Evolutionary conservation across 2,113 vertebrate genomes (phyloP).

Genomic region (Albula goreensis): DNA sequence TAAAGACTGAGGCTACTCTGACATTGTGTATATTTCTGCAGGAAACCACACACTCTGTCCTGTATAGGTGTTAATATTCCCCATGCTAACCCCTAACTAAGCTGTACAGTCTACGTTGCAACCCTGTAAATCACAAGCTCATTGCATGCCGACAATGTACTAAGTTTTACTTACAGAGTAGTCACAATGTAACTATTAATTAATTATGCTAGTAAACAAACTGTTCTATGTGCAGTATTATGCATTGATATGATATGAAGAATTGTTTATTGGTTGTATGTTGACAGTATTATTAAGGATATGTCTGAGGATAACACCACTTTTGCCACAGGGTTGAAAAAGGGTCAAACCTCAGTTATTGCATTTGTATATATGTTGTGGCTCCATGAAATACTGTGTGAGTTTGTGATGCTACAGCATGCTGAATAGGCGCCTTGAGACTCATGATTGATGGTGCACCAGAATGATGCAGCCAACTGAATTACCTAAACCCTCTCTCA

Average conservation of each 20-base stretch:
- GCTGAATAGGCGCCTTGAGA: neutral
- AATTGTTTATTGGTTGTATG: neutral
- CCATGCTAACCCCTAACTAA: no score
- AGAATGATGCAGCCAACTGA: slow-evolving; percentile 6
- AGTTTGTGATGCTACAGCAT: neutral
- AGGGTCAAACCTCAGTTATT: neutral
- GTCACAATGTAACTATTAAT: neutral
- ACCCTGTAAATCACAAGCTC: neutral
- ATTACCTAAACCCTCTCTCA: neutral
- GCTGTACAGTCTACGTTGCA: neutral
- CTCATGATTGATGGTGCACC: neutral
- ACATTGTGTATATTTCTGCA: no score
- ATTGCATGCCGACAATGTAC: neutral
- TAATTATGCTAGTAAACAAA: neutral
- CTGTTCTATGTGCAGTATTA: neutral
- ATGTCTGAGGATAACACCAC: neutral
- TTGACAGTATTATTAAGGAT: neutral
- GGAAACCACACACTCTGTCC: no score
- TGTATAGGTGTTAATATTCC: no score
- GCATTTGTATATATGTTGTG: neutral
- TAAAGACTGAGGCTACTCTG: no score
- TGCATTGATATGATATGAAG: neutral
- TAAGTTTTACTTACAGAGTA: neutral
- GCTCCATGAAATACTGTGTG: neutral
- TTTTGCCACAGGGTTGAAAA: no score